Conservation (phyloP, 2,113 vertebrate species). For the Sakesphorus luctuosus region DNA sequence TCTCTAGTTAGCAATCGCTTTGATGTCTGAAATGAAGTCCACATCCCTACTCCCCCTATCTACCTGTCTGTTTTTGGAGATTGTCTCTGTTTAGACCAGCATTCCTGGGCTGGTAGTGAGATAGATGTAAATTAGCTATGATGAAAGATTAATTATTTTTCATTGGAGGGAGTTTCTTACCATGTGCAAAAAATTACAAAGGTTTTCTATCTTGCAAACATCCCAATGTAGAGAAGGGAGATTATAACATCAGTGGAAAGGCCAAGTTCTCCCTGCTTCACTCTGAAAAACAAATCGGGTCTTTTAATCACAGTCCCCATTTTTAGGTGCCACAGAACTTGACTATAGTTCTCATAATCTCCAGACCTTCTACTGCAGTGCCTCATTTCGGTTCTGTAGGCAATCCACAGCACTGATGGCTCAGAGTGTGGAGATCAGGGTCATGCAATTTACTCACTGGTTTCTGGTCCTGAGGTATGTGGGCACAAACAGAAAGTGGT, state of each 20-base stretch:
- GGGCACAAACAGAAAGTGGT: not conserved
- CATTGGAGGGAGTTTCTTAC: slow-evolving; percentile 16
- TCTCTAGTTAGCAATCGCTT: not conserved
- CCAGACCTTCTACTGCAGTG: not conserved
- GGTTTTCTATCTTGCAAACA: not conserved
- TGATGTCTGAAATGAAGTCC: slow-evolving; percentile 62
- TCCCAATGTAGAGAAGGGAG: not conserved
- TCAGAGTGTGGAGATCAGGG: not conserved
- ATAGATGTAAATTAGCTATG: slow-evolving; percentile 53
- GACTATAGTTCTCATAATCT: not conserved
- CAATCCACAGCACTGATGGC: not conserved
- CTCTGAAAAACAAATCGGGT: not conserved
- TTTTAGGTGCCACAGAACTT: not conserved
- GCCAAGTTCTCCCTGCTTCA: not conserved
- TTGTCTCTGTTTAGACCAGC: slow-evolving; percentile 49
- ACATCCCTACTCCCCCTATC: slow-evolving; percentile 14
- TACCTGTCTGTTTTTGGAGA: slow-evolving; percentile 48
- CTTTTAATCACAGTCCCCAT: not conserved
- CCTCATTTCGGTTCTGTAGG: not conserved
- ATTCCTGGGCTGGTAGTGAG: slow-evolving; percentile 34
- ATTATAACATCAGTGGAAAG: not conserved
- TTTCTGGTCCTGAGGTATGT: not conserved
- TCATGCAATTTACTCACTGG: not conserved
- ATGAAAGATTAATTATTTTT: slow-evolving; percentile 61
- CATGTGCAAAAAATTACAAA: not conserved